A percentile compares a stretch with the other conserved stretches of the same genome.
These are phyloP conservation scores for Mechanitis messenoides DNA, from an alignment of 2,888 invertebrate species.

Conservation along the genomic window DNA sequence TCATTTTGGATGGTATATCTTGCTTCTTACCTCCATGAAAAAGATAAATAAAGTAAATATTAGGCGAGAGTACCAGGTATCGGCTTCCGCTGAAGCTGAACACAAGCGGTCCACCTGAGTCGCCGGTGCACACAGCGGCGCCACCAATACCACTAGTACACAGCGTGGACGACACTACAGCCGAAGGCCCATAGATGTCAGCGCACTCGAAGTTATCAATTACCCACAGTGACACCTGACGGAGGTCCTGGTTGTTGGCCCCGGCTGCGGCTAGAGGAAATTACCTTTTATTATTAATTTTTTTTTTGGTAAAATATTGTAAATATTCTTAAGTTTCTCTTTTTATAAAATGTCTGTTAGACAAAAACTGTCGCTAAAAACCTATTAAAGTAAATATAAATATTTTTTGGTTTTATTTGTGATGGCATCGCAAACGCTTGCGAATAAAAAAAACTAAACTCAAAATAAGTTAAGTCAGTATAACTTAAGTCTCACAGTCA, in stretches of 20 bases:
- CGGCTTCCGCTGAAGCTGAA: constrained; percentile 12
- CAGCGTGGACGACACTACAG: constrained; percentile 20
- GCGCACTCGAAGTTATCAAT: constrained; percentile 36
- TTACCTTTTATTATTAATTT: not conserved
- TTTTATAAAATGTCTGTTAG: too few species aligned
- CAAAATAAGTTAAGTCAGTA: not conserved
- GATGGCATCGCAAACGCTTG: not conserved
- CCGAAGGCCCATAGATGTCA: constrained; percentile 9
- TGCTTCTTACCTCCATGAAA: too few species aligned
- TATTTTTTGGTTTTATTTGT: not conserved
- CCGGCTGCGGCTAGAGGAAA: not conserved
- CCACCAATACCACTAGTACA: constrained; percentile 33
- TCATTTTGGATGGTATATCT: too few species aligned
- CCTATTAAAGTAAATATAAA: too few species aligned
- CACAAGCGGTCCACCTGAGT: constrained; percentile 35
- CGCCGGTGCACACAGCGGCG: constrained; percentile 31
- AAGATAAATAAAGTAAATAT: too few species aligned
- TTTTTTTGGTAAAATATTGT: too few species aligned
- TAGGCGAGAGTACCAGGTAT: constrained; percentile 11
- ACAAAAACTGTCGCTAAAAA: too few species aligned
- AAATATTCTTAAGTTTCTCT: too few species aligned
- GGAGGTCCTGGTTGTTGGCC: constrained; percentile 12
- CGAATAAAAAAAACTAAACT: too few species aligned
- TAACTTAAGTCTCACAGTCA: constrained; percentile 15
- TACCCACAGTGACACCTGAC: constrained; percentile 35